A percentile compares a stretch with the other conserved stretches of the same genome.
These are phyloP conservation scores for Saccopteryx leptura DNA, from an alignment of 2,113 vertebrate genomes.

Conservation along the genomic window DNA sequence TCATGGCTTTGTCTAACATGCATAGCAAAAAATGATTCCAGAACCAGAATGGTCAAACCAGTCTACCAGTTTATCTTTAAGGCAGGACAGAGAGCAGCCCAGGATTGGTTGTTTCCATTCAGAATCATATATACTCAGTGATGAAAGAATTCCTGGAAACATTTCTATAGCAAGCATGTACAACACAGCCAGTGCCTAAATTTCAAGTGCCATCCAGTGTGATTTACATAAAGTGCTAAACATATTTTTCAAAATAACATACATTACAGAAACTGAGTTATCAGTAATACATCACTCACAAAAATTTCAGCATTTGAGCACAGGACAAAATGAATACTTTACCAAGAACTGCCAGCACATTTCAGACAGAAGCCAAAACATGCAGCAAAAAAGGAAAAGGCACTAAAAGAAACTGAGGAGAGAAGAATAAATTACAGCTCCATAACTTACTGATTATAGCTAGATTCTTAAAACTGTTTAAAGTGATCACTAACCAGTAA, in stretches of 20 bases:
- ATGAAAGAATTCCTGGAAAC: conserved; percentile 62
- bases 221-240: conserved; percentile 37
- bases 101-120: background rate
- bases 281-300: conserved; percentile 42
- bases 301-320: conserved; percentile 68
- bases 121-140: background rate
- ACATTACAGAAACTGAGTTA: conserved; percentile 21
- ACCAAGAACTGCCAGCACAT: conserved; percentile 76
- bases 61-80: conserved; percentile 33
- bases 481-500: conserved; percentile 62
- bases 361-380: conserved; percentile 85
- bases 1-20: conserved; percentile 73
- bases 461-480: conserved; percentile 67
- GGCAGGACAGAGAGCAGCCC: conserved; percentile 31
- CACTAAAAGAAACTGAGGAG: conserved; percentile 77
- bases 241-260: conserved; percentile 29
- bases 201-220: conserved; percentile 29
- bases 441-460: conserved; percentile 48
- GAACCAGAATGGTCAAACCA: conserved; percentile 48
- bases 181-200: conserved; percentile 44
- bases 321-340: conserved; percentile 75
- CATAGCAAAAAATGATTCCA: conserved; percentile 69
- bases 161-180: conserved; percentile 65
- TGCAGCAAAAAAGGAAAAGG: conserved; percentile 76
- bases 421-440: conserved; percentile 73